These are phyloP conservation scores for Takifugu ocellatus DNA, from an alignment of 2,797 vertebrate species.

Conservation along the genomic window DNA sequence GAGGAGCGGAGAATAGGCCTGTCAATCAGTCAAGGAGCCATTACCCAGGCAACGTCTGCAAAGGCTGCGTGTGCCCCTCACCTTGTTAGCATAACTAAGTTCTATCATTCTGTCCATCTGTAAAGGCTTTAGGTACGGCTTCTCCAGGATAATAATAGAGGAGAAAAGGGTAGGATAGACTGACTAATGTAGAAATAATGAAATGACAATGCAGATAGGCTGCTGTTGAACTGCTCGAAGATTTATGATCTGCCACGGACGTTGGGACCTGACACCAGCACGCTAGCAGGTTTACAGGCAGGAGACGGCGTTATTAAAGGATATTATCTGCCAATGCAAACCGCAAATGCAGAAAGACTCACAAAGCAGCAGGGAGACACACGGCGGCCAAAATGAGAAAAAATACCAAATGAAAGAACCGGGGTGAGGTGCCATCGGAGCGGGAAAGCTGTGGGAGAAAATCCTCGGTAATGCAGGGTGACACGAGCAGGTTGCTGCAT, in stretches of 20 bases:
- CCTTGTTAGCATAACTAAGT: conserved; percentile 68
- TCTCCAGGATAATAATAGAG: conserved; percentile 17
- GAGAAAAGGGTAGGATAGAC: conserved; percentile 18
- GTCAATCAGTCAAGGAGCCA: conserved; percentile 74
- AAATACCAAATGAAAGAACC: conserved; percentile 29
- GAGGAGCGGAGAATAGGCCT: conserved; percentile 68
- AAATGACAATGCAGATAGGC: conserved; percentile 15
- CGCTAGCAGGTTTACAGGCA: conserved; percentile 4
- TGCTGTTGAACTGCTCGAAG: not conserved
- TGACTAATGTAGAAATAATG: conserved; percentile 29
- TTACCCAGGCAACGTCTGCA: conserved; percentile 52
- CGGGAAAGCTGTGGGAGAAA: conserved; percentile 15
- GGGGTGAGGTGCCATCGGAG: conserved; percentile 21
- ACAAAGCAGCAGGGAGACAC: conserved; percentile 21
- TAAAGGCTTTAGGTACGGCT: conserved; percentile 41
- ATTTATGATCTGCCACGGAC: conserved; percentile 7
- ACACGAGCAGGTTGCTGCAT: conserved; percentile 39
- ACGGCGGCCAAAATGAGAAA: conserved; percentile 14
- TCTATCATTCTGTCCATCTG: conserved; percentile 53
- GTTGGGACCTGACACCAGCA: not conserved
- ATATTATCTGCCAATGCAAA: conserved; percentile 15
- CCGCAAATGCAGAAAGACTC: conserved; percentile 17
- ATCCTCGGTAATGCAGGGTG: conserved; percentile 41
- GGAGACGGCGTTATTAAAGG: conserved; percentile 6
- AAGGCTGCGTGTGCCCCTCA: conserved; percentile 30